Evolutionary conservation across 2,888 invertebrate species (phyloP), one percentile per base, ranked within the genome.

Genomic region (Diarsia dahlii): DNA sequence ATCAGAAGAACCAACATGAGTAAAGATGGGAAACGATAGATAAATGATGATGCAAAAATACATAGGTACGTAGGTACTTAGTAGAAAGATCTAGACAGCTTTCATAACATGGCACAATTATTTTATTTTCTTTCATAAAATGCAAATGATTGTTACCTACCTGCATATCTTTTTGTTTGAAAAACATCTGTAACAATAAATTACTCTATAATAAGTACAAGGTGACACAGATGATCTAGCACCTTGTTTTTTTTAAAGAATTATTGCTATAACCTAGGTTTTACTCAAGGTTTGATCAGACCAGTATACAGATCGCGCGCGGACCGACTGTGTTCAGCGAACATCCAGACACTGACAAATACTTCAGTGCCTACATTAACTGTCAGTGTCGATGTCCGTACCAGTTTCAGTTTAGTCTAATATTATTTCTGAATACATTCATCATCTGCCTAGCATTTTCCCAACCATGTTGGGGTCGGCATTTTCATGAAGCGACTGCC

Each of bases 101-200:
- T 63, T 28, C 3, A 48, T 68, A 54, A 18, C 46, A 1, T 6
- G 18, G n/a, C 15, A 12, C 10, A 54, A 3, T 18, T 54, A n/a
- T 48, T 76, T n/a, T n/a, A n/a, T n/a, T n/a, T n/a, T 54, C 52
- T 48, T 48, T 48, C 23, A 58, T 68, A n/a, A 46, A 78, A 63
- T 63, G 54, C 13, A 20, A 45, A 63, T 56, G 56, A 54, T 39
- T 20, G 46, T 63, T 45, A 45, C 45, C 60, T 18, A 60, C 18
- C 56, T 70, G 48, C 28, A 50, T 78, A 20, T n/a, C 6, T 15
- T 50, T 56, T 50, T 56, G 28, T 56, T 50, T 56, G 48, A 34
- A 77, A 69, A 77, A 71, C 79, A 77, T 77, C 71, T 79, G 71
- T 71, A 20, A 56, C 60, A 65, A 78, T 58, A 72, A 65, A 65